Evolutionary conservation across 2,113 vertebrate genomes (phyloP).

Genomic region (Ageneiosus marmoratus): DNA sequence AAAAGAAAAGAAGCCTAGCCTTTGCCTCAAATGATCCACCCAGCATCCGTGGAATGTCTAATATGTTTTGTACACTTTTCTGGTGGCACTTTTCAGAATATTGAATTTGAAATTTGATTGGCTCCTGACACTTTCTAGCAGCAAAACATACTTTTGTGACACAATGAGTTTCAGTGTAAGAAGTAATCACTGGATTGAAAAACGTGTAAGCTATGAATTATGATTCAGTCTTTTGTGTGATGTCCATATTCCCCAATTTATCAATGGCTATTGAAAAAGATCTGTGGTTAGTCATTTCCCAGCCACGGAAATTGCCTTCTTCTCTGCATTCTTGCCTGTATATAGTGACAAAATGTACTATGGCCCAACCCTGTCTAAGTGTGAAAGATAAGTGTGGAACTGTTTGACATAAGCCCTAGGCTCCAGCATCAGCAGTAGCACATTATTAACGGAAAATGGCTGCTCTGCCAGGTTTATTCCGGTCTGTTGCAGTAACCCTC

Average conservation of each 20-base stretch:
- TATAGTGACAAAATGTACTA: not conserved
- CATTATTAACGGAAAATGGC: not conserved
- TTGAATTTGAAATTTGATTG: not conserved
- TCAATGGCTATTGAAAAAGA: not conserved
- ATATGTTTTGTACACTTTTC: not conserved
- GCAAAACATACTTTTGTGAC: not conserved
- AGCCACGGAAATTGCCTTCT: not conserved
- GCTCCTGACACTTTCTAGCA: not conserved
- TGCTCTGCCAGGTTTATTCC: not conserved
- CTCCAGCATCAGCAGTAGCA: not conserved
- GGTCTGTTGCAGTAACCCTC: not conserved
- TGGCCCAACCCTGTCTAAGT: not conserved
- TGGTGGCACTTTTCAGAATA: not conserved
- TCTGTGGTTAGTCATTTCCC: not conserved
- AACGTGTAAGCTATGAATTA: not conserved
- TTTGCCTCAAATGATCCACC: not conserved
- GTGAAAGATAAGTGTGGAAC: too few relatives aligned
- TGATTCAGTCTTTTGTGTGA: not conserved
- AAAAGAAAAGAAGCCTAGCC: not conserved
- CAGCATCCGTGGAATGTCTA: not conserved
- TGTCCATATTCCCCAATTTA: not conserved
- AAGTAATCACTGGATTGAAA: not conserved
- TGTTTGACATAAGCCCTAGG: not conserved
- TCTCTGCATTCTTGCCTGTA: not conserved
- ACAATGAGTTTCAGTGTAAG: not conserved